These are phyloP conservation scores for Eulimnadia texana DNA, from an alignment of 1,140 invertebrate species.

Conservation along the genomic window DNA sequence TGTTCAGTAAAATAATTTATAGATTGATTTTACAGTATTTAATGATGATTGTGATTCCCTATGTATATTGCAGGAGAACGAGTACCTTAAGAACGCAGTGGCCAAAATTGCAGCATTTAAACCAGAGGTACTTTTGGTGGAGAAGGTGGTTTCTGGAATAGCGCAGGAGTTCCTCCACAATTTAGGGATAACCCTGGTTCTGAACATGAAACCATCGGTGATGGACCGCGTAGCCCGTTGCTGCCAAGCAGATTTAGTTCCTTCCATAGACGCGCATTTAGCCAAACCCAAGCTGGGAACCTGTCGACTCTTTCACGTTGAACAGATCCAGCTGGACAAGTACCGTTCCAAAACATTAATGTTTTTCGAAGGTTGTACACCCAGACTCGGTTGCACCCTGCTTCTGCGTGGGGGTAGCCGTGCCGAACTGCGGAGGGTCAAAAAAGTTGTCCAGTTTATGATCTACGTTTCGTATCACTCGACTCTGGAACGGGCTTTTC, in stretches of 20 bases:
- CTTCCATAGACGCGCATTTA: conserved; percentile 69
- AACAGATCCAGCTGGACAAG: conserved; percentile 44
- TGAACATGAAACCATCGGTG: conserved; percentile 74
- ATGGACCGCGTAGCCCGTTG: conserved; percentile 69
- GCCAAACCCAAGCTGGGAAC: conserved; percentile 66
- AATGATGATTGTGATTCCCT: neutral
- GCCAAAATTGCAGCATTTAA: conserved; percentile 67
- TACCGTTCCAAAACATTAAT: conserved; percentile 69
- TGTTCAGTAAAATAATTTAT: no score
- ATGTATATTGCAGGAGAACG: conserved; percentile 49
- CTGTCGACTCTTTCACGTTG: conserved; percentile 71
- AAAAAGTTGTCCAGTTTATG: conserved; percentile 63
- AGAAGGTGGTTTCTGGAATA: conserved; percentile 71
- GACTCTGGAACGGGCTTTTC: conserved; percentile 75
- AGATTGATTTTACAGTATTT: neutral
- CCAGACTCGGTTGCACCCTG: conserved; percentile 76
- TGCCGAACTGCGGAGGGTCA: conserved; percentile 63
- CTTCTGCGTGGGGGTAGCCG: conserved; percentile 62
- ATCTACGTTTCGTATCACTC: conserved; percentile 81
- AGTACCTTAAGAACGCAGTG: conserved; percentile 78
- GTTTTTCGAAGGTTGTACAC: conserved; percentile 82
- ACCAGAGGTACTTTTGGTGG: conserved; percentile 77
- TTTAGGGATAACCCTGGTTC: conserved; percentile 64
- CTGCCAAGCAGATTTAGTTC: conserved; percentile 69
- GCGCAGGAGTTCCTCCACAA: conserved; percentile 74